Conservation (phyloP, 2,888 invertebrate species). For the Timandra comae region DNA sequence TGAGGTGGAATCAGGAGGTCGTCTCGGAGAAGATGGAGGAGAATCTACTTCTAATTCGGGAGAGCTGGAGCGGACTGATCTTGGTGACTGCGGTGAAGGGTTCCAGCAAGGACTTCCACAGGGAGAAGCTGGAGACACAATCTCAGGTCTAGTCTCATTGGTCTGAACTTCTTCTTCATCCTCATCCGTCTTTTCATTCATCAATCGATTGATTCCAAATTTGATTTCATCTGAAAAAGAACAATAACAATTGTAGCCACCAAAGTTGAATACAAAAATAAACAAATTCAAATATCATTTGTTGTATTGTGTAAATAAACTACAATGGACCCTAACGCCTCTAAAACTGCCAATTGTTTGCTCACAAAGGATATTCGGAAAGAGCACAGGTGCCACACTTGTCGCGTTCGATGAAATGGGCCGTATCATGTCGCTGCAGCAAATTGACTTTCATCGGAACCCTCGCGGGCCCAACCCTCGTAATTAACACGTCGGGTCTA, state of each 20-base stretch:
- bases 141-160: constrained; percentile 51
- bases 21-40: constrained; percentile 79
- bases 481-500: constrained; percentile 75
- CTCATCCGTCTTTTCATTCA: constrained; percentile 81
- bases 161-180: constrained; percentile 73
- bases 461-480: constrained; percentile 66
- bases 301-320: constrained; percentile 24
- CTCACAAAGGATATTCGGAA: constrained; percentile 51
- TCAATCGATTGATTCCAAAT: constrained; percentile 89
- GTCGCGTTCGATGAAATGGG: constrained; percentile 77
- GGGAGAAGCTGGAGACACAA: constrained; percentile 64
- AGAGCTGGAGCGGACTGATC: constrained; percentile 77
- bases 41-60: constrained; percentile 87
- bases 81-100: constrained; percentile 62
- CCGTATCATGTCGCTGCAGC: constrained; percentile 80
- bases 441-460: constrained; percentile 79
- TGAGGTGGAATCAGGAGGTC: constrained; percentile 65
- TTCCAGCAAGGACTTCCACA: constrained; percentile 76
- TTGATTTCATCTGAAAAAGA: constrained; percentile 84
- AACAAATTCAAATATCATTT: constrained; percentile 10
- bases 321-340: constrained; percentile 26
- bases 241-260: constrained; percentile 2
- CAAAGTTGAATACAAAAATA: constrained; percentile 1
- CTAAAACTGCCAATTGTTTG: constrained; percentile 31
- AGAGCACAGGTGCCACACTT: constrained; percentile 74